A percentile compares a stretch with the other conserved stretches of the same genome.
These are phyloP conservation scores for Illadopsis cleaveri DNA, from an alignment of 2,113 vertebrate species.

Conservation along the genomic window DNA sequence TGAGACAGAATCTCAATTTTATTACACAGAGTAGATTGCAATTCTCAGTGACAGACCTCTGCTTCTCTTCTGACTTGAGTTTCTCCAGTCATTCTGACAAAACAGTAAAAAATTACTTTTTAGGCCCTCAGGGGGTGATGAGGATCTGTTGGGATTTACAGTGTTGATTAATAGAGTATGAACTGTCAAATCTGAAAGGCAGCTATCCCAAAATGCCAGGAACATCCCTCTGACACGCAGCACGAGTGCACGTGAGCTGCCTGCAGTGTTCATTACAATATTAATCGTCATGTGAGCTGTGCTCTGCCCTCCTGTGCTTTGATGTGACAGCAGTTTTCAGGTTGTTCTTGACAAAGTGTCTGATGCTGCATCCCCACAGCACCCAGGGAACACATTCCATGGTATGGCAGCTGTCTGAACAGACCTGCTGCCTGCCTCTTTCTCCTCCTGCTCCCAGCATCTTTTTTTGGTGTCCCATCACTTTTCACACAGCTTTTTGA, in stretches of 20 bases:
- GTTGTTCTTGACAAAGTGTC: not conserved
- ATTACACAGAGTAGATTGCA: not conserved
- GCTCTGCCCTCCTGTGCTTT: not conserved
- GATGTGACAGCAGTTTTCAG: not conserved
- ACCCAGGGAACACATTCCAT: rapidly evolving
- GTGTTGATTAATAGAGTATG: constrained; percentile 1
- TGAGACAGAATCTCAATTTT: not conserved
- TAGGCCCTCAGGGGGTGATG: not conserved
- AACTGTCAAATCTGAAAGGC: constrained; percentile 9
- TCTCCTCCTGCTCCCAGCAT: not conserved
- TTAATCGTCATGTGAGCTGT: not conserved
- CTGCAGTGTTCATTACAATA: not conserved
- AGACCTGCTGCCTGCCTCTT: not conserved
- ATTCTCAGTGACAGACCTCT: not conserved
- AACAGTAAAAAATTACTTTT: not conserved
- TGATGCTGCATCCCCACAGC: not conserved
- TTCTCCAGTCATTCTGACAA: constrained; percentile 13
- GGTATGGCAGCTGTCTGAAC: rapidly evolving
- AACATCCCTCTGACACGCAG: not conserved
- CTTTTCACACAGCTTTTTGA: not conserved
- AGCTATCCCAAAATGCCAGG: not conserved
- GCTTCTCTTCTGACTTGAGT: not conserved
- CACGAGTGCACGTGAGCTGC: not conserved
- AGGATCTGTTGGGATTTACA: not conserved
- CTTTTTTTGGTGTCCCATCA: not conserved